Evolutionary conservation across 2,113 vertebrate genomes (phyloP).

Genomic region (Rattus norvegicus): DNA sequence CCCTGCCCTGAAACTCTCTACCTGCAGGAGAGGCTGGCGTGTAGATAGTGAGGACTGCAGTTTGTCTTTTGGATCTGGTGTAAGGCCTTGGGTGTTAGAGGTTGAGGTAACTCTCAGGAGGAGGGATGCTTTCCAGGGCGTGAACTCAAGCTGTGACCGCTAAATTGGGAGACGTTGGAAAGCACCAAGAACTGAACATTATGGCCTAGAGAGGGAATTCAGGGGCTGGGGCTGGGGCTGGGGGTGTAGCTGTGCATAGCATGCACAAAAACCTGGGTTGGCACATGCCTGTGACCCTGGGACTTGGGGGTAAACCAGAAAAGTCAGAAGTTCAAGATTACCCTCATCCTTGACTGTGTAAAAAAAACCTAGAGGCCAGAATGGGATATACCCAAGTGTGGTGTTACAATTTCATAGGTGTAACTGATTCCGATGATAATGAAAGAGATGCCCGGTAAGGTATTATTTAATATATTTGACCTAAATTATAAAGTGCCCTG

Average conservation of each 20-base stretch:
- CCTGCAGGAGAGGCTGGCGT: background rate
- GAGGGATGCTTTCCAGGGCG: background rate
- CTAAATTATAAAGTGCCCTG: background rate
- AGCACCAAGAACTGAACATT: background rate
- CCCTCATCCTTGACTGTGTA: background rate
- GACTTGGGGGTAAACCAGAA: background rate
- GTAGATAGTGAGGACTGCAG: background rate
- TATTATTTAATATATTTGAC: background rate
- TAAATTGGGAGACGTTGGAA: background rate
- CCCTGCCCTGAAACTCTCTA: background rate
- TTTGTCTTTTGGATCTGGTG: background rate
- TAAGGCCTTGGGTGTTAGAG: background rate
- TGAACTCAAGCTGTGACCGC: background rate
- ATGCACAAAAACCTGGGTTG: no score
- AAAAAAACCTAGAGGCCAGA: background rate
- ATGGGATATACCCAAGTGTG: background rate
- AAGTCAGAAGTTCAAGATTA: no score
- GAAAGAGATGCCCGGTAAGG: background rate
- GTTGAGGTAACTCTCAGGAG: background rate
- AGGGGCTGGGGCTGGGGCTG: no score
- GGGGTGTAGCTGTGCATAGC: background rate
- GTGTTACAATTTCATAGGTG: background rate
- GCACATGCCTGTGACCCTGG: background rate
- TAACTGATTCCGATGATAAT: background rate
- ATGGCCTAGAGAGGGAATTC: background rate